These are phyloP conservation scores for Phthorimaea operculella DNA, from an alignment of 1,140 invertebrate species.

Conservation along the genomic window DNA sequence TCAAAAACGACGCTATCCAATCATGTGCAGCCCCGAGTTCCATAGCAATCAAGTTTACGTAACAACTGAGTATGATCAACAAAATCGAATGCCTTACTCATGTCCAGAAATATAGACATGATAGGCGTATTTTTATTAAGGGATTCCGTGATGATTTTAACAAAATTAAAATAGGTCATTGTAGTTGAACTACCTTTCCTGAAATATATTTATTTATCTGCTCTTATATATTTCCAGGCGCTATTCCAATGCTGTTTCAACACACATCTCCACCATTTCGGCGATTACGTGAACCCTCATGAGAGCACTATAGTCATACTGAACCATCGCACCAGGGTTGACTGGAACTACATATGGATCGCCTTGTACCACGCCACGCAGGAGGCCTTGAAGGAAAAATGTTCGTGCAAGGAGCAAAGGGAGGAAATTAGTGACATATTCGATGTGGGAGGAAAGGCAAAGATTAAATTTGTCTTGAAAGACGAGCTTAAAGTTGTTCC, in stretches of 20 bases:
- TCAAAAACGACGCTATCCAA: no score
- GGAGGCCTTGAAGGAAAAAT: slow-evolving; percentile 27
- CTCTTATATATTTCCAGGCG: slow-evolving; percentile 63
- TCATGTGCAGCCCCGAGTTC: no score
- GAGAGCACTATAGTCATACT: slow-evolving; percentile 83
- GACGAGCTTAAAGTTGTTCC: slow-evolving; percentile 82
- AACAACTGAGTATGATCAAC: no score
- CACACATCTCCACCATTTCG: slow-evolving; percentile 78
- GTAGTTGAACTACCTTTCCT: no score
- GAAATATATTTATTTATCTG: no score
- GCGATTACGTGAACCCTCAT: slow-evolving; percentile 77
- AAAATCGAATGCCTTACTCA: no score
- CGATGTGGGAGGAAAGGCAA: slow-evolving; percentile 46
- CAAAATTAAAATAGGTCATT: no score
- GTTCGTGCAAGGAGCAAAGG: slow-evolving; percentile 33
- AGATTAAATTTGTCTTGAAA: slow-evolving; percentile 81
- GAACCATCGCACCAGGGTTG: slow-evolving; percentile 89
- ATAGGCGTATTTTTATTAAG: no score
- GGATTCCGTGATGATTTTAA: no score
- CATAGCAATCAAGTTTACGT: no score
- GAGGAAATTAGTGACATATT: slow-evolving; percentile 21
- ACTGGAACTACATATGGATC: slow-evolving; percentile 93
- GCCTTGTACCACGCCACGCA: slow-evolving; percentile 80
- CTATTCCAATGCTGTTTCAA: slow-evolving; percentile 76
- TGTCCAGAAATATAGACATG: no score